phyloP scores from a whole-genome alignment of 1,140 invertebrate species.

The Diprion similis region DNA sequence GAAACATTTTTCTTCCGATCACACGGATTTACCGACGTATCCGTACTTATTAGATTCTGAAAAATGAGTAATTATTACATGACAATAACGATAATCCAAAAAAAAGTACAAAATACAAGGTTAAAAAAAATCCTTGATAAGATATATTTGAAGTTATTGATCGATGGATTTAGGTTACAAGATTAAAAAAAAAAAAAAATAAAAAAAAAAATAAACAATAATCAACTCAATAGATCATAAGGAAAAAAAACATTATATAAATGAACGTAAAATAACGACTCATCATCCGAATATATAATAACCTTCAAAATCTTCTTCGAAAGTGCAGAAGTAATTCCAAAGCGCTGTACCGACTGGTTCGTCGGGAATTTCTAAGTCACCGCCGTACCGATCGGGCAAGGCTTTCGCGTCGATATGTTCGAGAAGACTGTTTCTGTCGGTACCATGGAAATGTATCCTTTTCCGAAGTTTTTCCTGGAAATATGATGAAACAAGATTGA shows the following conservation, averaged over 20 bases:
- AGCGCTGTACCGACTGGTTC: conserved; percentile 59
- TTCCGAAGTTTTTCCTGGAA: conserved; percentile 67
- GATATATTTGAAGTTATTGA: background rate
- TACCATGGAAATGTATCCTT: conserved; percentile 76
- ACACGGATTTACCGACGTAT: background rate
- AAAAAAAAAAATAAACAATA: conserved; percentile 18
- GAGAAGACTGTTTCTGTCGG: conserved; percentile 70
- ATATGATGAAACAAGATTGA: background rate
- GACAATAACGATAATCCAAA: too few species aligned
- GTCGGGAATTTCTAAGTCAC: conserved; percentile 63
- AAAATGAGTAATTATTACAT: background rate
- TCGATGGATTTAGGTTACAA: background rate
- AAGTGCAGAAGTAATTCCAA: conserved; percentile 62
- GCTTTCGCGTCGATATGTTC: conserved; percentile 68
- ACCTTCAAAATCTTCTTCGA: conserved; percentile 66
- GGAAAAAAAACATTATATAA: background rate
- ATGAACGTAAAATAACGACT: background rate
- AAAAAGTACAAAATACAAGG: background rate
- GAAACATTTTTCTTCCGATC: too few species aligned
- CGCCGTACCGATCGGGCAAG: conserved; percentile 75
- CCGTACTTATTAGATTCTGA: conserved; percentile 7
- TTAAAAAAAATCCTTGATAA: background rate
- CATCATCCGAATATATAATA: conserved; percentile 31
- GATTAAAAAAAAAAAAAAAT: background rate
- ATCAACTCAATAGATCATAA: background rate